Percentiles rank a stretch among this genome's conserved stretches.
Conservation (phyloP, 2,888 invertebrate genomes). For the Heliconius sara region DNA sequence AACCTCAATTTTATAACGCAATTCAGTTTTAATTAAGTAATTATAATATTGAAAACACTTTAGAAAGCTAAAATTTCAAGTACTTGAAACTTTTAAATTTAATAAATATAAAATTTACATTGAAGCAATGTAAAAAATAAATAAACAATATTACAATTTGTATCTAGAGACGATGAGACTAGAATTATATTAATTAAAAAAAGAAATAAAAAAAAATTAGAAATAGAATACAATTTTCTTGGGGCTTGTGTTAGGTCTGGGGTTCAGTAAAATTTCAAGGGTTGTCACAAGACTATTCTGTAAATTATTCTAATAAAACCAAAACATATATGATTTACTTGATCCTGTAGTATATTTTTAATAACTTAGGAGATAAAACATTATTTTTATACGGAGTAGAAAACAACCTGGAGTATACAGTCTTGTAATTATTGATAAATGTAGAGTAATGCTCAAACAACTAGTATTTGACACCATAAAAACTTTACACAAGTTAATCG, state of each 20-base stretch:
- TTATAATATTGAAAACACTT: background rate
- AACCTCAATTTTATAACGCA: constrained; percentile 31
- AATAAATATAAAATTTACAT: background rate
- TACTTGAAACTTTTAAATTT: background rate
- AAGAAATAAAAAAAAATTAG: too few species aligned
- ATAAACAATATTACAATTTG: background rate
- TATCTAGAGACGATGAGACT: too few species aligned
- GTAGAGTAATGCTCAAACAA: background rate
- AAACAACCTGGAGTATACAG: background rate
- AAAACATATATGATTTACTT: too few species aligned
- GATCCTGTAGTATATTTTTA: too few species aligned
- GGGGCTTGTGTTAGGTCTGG: too few species aligned
- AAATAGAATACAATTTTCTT: too few species aligned
- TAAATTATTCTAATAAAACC: too few species aligned
- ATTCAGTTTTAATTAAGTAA: constrained; percentile 32
- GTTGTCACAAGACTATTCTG: too few species aligned
- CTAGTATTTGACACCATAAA: constrained; percentile 6
- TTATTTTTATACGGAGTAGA: background rate
- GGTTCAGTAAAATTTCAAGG: too few species aligned
- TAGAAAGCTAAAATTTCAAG: background rate
- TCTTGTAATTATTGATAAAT: background rate
- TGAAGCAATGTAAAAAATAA: background rate
- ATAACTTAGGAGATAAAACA: too few species aligned
- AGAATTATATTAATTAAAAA: too few species aligned
- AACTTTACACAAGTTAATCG: background rate